Base-by-base conservation (phyloP, 2,797 vertebrate species). In the Craterocephalus amniculus region DNA sequence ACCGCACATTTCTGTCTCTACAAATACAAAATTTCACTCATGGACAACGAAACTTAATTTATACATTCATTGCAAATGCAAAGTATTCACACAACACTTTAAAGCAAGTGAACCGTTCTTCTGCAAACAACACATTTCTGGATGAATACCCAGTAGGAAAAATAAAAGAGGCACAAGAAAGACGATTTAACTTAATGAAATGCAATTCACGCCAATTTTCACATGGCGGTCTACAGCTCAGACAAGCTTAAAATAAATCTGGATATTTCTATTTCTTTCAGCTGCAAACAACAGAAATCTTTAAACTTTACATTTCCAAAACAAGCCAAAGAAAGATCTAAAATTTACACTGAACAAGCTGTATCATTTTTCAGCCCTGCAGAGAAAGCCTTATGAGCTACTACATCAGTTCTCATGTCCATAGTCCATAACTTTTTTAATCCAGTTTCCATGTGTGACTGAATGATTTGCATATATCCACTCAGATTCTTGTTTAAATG, bases 161-260 rank as follows among this genome's bases (percentile, higher is more conserved):
- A 55, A 58, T 68, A 74, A 79, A 80, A 73, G 87, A 89, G 87
- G 86, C 87, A 91, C 84, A 52, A n/a, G 29, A 29, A 71, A 66
- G 48, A 77, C 36, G 10, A 43, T 55, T 34, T 31, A 60, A 56
- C 43, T 26, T n/a, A 14, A 32, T 26, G 24, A 74, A 76, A 75
- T 63, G 29, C 35, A 63, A 38, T 51, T 70, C 36, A 68, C 0
- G 0, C 24, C 32, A 0, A 0, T 66, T 60, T 60, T 40, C 18
- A 58, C 45, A 63, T 40, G 60, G n/a, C 55, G 16, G 55, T 68
- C 58, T 35, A 49, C 34, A 63, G 51, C 27, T 78, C 62, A 29
- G 14, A 75, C 26, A 49, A 27, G 14, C 63, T 70, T 56, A 29
- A 70, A 69, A 65, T 61, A 51, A 72, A 70, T 35, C 62, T 3